Conservation (phyloP, 1,140 invertebrate genomes). For the Ostrea edulis region DNA sequence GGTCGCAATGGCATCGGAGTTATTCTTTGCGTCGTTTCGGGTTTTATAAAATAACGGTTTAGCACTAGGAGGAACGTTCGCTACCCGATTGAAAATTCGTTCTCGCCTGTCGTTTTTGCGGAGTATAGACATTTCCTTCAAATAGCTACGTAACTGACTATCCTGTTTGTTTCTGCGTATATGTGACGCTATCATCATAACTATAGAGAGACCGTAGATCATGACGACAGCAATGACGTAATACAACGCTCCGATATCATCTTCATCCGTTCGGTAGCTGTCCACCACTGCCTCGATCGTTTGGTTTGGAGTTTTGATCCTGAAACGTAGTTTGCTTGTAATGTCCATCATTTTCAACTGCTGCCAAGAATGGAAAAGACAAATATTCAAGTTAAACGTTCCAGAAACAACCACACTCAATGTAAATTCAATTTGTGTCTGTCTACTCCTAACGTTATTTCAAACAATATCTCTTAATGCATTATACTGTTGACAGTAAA, state of each 20-base stretch:
- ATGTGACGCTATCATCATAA: constrained; percentile 79
- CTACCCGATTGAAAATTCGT: constrained; percentile 69
- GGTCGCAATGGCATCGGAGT: neutral
- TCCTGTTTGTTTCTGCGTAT: constrained; percentile 77
- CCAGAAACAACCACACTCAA: neutral
- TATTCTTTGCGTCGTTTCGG: neutral
- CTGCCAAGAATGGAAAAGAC: neutral
- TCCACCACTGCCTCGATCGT: constrained; percentile 68
- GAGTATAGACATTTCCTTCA: constrained; percentile 76
- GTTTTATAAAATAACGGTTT: constrained; percentile 15
- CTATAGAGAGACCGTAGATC: constrained; percentile 78
- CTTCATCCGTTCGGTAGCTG: constrained; percentile 60
- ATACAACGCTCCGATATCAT: constrained; percentile 77
- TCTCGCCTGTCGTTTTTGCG: constrained; percentile 73
- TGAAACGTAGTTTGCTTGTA: constrained; percentile 62
- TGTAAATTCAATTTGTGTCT: neutral
- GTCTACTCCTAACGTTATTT: neutral
- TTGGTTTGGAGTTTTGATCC: constrained; percentile 62
- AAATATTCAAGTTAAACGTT: neutral
- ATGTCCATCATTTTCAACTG: constrained; percentile 66
- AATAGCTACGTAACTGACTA: constrained; percentile 73
- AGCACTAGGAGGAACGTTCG: constrained; percentile 60
- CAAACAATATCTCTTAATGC: neutral
- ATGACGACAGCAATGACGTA: constrained; percentile 78
- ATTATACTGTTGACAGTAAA: neutral